phyloP scores from a whole-genome alignment of 2,113 vertebrate genomes.

The Labrus mixtus region DNA sequence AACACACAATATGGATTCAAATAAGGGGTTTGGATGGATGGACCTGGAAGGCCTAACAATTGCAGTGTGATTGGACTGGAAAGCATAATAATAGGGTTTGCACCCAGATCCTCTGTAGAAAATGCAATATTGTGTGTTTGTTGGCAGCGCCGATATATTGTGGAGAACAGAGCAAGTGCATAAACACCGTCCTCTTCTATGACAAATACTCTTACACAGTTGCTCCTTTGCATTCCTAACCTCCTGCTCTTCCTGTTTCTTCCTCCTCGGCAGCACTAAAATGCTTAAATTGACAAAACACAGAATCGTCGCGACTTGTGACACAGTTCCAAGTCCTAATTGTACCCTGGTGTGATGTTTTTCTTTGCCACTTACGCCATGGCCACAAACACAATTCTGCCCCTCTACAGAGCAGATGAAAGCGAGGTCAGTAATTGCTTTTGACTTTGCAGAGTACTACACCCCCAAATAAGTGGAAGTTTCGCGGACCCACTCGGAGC shows the following conservation, averaged over 20 bases:
- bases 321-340: constrained; percentile 62
- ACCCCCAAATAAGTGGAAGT: constrained; percentile 47
- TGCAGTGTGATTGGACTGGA: constrained; percentile 25
- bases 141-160: constrained; percentile 16
- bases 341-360: constrained; percentile 69
- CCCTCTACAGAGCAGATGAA: constrained; percentile 32
- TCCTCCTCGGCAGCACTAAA: constrained; percentile 11
- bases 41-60: constrained; percentile 41
- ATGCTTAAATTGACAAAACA: constrained; percentile 43
- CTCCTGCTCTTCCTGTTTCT: background rate
- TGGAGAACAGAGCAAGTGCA: constrained; percentile 3
- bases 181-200: background rate
- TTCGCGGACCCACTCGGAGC: constrained; percentile 34
- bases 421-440: constrained; percentile 66
- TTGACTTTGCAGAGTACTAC: constrained; percentile 57
- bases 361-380: constrained; percentile 56
- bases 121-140: constrained; percentile 35
- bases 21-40: constrained; percentile 39
- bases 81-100: constrained; percentile 55
- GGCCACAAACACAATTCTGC: constrained; percentile 48
- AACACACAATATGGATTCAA: constrained; percentile 40
- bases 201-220: constrained; percentile 26
- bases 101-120: constrained; percentile 26
- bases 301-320: constrained; percentile 45
- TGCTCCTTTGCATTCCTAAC: constrained; percentile 2